Base-by-base conservation (phyloP, 2,113 vertebrate genomes). In the Trochalopteron elliotii region DNA sequence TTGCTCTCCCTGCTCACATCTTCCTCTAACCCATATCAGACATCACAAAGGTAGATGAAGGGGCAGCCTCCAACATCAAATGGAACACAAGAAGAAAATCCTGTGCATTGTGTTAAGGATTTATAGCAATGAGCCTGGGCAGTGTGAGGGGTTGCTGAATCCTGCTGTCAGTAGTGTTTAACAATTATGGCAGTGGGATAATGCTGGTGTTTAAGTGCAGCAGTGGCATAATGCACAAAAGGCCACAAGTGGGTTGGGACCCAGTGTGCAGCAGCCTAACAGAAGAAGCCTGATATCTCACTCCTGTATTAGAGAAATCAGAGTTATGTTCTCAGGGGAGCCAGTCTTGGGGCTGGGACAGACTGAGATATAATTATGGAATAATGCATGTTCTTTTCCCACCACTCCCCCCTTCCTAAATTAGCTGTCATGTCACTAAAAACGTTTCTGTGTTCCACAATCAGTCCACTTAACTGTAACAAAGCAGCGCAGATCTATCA, bases 381-480 rank as follows among this genome's bases (percentile, higher is more conserved):
- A 97, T 96, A 97, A 96, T 90, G 93, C n/a, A 3, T 96, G 92
- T 90, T 96, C 95, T 95, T 95, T 93, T 81, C 91, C 90, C 77
- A 87, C 84, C 78, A 79, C 90, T 94, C 85, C 83, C 89, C 53
- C 88, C 20, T 96, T 91, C 94, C 90, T 95, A 96, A 96, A 97
- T 97, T 96, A 97, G 93, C 94, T 96, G 92, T 96, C 96, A 96
- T 96, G 95, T 97, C 96, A 96, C 95, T 97, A 90, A 95, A 97
- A 97, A 96, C 89, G 83, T 94, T 97, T 94, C 93, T 96, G 78
- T 97, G 95, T 96, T 97, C 87, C 87, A 77, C 93, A 97, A 96
- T 97, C 96, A 97, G 96, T 96, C 96, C 96, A 95, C 97, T 97
- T 97, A 97, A 97, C 95, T 95, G 95, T 96, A 97, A 97, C 97